These are phyloP conservation scores for Cryptotermes secundus DNA, from an alignment of 1,140 invertebrate species.

Conservation along the genomic window DNA sequence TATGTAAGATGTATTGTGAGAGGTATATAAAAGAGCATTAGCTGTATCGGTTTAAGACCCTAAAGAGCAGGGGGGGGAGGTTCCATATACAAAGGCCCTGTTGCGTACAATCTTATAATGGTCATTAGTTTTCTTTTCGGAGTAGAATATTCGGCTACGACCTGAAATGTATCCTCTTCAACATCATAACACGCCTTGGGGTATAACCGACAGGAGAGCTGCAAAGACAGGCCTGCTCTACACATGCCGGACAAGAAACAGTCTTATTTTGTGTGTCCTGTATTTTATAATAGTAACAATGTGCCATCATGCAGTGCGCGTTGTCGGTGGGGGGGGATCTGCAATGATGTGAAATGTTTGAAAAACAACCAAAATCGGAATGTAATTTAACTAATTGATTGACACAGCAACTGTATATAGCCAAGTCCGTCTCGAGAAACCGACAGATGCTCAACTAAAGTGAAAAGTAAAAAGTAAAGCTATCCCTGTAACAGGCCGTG, in stretches of 20 bases:
- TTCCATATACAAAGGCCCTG: neutral
- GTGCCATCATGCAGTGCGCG: no score
- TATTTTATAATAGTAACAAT: neutral
- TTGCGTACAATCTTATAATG: neutral
- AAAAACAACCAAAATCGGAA: no score
- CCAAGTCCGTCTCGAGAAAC: no score
- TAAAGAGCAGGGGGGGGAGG: neutral
- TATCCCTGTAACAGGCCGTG: no score
- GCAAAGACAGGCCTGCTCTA: no score
- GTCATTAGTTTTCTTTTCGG: neutral
- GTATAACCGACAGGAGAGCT: neutral
- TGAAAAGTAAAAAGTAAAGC: no score
- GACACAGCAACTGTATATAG: no score
- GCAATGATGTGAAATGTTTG: no score
- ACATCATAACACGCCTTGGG: neutral
- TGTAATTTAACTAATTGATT: no score
- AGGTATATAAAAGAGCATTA: slow-evolving; percentile 9
- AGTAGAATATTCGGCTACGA: neutral
- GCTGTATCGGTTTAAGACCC: neutral
- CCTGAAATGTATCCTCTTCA: neutral
- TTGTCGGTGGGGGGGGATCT: no score
- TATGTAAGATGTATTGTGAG: neutral
- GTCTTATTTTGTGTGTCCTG: neutral
- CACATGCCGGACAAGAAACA: neutral
- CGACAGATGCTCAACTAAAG: no score